phyloP scores from a whole-genome alignment of 2,113 vertebrate genomes.

The Catagonus wagneri region DNA sequence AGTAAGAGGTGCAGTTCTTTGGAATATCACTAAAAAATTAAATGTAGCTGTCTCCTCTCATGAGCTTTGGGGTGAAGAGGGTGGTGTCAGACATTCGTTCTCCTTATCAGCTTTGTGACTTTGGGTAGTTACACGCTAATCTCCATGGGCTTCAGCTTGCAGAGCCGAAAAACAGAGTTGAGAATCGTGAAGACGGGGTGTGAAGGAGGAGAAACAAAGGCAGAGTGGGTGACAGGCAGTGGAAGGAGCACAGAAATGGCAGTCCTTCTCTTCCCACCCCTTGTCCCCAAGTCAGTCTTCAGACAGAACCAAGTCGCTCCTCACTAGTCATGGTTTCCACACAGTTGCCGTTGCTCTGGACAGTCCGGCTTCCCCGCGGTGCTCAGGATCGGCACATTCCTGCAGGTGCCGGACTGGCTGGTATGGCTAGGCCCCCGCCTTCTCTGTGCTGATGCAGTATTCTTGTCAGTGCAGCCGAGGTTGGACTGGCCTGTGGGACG shows the following conservation, averaged over 20 bases:
- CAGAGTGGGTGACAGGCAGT: fast-evolving
- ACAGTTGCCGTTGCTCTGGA: neutral
- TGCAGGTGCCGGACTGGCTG: neutral
- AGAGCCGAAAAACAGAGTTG: neutral
- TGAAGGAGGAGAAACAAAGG: neutral
- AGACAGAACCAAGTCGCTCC: neutral
- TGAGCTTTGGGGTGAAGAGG: neutral
- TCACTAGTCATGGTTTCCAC: neutral
- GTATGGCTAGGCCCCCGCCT: neutral
- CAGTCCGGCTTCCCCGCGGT: neutral
- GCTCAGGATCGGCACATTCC: neutral
- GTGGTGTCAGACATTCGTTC: neutral
- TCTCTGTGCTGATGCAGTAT: neutral
- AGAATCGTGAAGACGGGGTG: neutral
- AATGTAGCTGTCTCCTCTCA: neutral
- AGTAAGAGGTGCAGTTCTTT: neutral
- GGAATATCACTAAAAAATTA: neutral
- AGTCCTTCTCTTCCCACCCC: too few species aligned
- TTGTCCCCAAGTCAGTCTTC: neutral
- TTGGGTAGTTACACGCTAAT: neutral
- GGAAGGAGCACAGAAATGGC: neutral
- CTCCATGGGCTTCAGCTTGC: neutral
- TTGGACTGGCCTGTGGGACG: neutral
- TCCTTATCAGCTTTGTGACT: neutral
- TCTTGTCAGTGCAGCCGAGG: neutral